A percentile compares a stretch with the other conserved stretches of the same genome.
phyloP scores from a whole-genome alignment of 2,797 vertebrate genomes.

The Scolopax rusticola region DNA sequence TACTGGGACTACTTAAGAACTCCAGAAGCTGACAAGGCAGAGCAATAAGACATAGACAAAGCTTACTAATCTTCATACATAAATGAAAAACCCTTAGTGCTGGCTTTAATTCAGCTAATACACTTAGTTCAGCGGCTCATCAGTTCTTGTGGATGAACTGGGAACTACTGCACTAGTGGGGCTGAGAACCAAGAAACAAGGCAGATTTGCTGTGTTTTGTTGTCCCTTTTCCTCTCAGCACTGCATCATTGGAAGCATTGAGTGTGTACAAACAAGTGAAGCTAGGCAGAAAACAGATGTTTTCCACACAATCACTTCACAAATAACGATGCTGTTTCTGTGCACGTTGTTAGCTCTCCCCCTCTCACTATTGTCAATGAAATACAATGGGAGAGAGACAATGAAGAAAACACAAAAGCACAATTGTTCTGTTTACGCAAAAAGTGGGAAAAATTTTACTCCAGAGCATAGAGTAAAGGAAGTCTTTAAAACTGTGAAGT shows the following conservation, averaged over 20 bases:
- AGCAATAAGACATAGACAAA: neutral
- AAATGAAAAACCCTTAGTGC: neutral
- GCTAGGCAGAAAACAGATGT: conserved; percentile 38
- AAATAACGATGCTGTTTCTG: neutral
- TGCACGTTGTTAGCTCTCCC: neutral
- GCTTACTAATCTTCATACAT: neutral
- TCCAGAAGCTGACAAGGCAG: neutral
- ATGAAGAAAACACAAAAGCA: neutral
- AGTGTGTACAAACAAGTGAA: conserved; percentile 52
- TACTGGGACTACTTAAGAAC: neutral
- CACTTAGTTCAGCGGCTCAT: neutral
- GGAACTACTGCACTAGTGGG: neutral
- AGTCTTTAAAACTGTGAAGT: neutral
- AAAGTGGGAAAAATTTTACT: neutral
- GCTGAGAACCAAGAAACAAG: neutral
- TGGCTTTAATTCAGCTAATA: neutral
- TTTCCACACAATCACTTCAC: conserved; percentile 26
- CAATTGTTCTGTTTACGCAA: neutral
- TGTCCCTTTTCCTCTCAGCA: neutral
- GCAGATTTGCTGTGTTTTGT: neutral
- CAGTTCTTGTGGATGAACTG: neutral
- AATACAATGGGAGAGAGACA: neutral
- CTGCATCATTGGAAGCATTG: neutral
- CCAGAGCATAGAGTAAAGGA: neutral
- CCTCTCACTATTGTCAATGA: neutral